Base-by-base conservation (phyloP, 1,140 invertebrate genomes). In the Dinoponera quadriceps region DNA sequence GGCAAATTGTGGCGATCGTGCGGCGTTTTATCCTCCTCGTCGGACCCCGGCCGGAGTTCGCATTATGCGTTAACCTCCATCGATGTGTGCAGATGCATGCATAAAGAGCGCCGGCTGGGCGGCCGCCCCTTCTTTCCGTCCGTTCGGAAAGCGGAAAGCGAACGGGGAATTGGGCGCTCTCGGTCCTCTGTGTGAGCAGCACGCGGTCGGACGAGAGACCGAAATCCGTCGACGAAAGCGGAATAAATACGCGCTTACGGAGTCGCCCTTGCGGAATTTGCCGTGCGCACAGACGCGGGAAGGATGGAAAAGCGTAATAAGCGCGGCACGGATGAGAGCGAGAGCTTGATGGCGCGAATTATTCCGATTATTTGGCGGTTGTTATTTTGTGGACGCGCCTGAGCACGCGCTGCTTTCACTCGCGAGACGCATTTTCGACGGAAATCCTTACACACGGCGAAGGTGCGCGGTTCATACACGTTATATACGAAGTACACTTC, bases 41-140 rank as follows among this genome's bases (percentile, higher is more conserved):
- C 11, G 57, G 55, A 33, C 38, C 63, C 55, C 38, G 63, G 54
- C 27, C 20, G 57, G 82, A 80, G 69, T 82, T 20, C 75, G 22
- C 54, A 84, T 87, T 87, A 85, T 88, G 85, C 85, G 85, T 84
- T 87, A 87, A 88, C 71, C 69, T 87, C 84, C 85, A 88, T 84
- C 86, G 86, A 88, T 88, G 86, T 77, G 85, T 87, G 86, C 82
- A 81, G 73, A 73, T 87, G 86, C 86, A 83, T 87, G 73, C 73
- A 84, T 87, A 87, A 87, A 87, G 74, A 87, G 73, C 49, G 55
- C 60, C 60, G 73, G 54, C 49, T 57, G 60, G 57, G 29, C 18
- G n/a, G 55, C 25, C 69, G 38, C 59, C 63, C 63, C 44, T 82
- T 48, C 49, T 51, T 82, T 51, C 29, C 27, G 51, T 44, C 27